Evolutionary conservation across 2,797 vertebrate species (phyloP), one percentile per base, ranked within the genome.

Genomic region (Chloroceryle amazona): DNA sequence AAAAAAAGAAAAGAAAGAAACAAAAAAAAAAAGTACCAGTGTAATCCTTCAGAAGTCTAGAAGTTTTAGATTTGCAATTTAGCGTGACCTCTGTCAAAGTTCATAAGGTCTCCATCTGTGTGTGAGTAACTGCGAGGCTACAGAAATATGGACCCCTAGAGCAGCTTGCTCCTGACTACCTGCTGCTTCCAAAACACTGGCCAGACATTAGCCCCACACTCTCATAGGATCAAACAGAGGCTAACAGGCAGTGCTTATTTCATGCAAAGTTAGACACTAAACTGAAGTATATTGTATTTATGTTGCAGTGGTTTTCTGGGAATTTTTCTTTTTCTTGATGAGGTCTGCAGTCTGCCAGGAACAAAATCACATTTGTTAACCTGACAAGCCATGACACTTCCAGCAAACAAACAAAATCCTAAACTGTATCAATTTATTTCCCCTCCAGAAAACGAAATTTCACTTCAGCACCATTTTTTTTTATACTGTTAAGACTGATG

Each of bases 141-240:
- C 98, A 98, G 98, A 99, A 97, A 98, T 98, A 98, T 98, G 99
- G 98, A 99, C 99, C 99, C 98, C 98, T 95, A 98, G 97, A 99
- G 98, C 98, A 98, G 99, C 98, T 98, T 99, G 98, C 98, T 98
- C 98, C 98, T 97, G 99, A 98, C 99, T 99, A 99, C 99, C 99
- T 99, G 99, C 99, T 99, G 99, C 98, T 99, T 98, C 98, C 98
- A 99, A 99, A 99, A 99, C 99, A 99, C 98, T 98, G 98, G 98
- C 98, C 99, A 99, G 99, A 99, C 99, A 99, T 99, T 97, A 99
- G 99, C 98, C 98, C 98, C 96, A 98, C 98, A 98, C 98, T 98
- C 98, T 98, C 98, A 98, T 98, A 99, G 98, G 99, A 99, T 99
- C 99, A 99, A 99, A 99, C 98, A 97, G 98, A 97, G 98, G 98